Percentiles rank a stretch among this genome's conserved stretches.
Evolutionary conservation across 2,797 vertebrate species (phyloP).

Genomic region (Picus viridis): DNA sequence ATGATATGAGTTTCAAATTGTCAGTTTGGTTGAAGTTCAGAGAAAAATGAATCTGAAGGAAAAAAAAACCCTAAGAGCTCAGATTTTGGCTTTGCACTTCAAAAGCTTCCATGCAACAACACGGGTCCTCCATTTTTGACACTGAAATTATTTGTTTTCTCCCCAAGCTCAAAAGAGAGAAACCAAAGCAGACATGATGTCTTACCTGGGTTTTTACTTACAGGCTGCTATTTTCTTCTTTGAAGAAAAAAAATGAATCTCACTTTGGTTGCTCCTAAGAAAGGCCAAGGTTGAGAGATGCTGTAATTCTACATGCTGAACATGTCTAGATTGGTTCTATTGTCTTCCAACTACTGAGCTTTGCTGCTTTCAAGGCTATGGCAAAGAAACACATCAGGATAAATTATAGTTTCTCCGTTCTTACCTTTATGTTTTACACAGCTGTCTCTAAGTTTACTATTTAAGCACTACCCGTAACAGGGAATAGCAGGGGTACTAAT

Average conservation of each 20-base stretch:
- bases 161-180: neutral
- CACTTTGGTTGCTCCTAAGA: neutral
- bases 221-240: neutral
- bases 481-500: neutral
- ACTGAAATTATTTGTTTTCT: neutral
- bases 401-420: neutral
- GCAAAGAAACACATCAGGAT: neutral
- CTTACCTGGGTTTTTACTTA: neutral
- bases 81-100: neutral
- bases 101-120: neutral
- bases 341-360: neutral
- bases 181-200: neutral
- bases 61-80: neutral
- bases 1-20: conserved; percentile 16
- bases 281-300: conserved; percentile 2
- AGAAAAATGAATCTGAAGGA: neutral
- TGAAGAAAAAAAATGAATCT: neutral
- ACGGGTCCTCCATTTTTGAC: neutral
- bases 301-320: conserved; percentile 30
- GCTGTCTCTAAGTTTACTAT: neutral
- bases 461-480: neutral
- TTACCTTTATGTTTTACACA: neutral
- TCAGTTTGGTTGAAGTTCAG: conserved; percentile 35
- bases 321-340: conserved; percentile 41
- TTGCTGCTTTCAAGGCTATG: neutral